phyloP scores from a whole-genome alignment of 2,888 invertebrate genomes.

The Zelleria hepariella region DNA sequence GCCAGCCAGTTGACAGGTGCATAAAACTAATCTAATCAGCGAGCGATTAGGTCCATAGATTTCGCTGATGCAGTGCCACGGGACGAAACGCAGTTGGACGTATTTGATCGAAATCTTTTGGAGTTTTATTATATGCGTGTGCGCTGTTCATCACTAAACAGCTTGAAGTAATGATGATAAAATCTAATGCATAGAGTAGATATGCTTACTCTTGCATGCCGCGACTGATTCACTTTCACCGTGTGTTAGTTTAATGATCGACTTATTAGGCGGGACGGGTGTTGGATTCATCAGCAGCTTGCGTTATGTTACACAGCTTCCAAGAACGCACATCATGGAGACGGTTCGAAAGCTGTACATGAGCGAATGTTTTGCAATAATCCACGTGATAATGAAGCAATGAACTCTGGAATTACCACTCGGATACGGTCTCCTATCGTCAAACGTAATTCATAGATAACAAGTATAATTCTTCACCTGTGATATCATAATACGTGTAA shows the following conservation, averaged over 20 bases:
- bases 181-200: constrained; percentile 22
- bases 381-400: constrained; percentile 25
- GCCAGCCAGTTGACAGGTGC: constrained; percentile 29
- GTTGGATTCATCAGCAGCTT: not conserved
- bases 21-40: constrained; percentile 47
- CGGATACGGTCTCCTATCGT: not conserved
- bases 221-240: not conserved
- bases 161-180: constrained; percentile 34
- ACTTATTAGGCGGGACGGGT: not conserved
- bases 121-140: constrained; percentile 35
- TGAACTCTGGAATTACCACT: constrained; percentile 37
- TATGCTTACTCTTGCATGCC: not conserved
- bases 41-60: constrained; percentile 20
- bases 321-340: not conserved
- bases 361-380: not conserved
- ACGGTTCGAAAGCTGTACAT: not conserved
- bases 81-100: not conserved
- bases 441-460: not conserved
- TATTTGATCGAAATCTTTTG: constrained; percentile 33
- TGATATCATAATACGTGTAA: not conserved
- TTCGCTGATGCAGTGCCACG: constrained; percentile 21
- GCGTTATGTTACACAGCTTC: not conserved
- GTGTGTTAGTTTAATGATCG: not conserved
- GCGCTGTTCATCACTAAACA: constrained; percentile 35
- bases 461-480: not conserved